phyloP scores from a whole-genome alignment of 2,797 vertebrate genomes.

The Hyperoplus lanceolatus region DNA sequence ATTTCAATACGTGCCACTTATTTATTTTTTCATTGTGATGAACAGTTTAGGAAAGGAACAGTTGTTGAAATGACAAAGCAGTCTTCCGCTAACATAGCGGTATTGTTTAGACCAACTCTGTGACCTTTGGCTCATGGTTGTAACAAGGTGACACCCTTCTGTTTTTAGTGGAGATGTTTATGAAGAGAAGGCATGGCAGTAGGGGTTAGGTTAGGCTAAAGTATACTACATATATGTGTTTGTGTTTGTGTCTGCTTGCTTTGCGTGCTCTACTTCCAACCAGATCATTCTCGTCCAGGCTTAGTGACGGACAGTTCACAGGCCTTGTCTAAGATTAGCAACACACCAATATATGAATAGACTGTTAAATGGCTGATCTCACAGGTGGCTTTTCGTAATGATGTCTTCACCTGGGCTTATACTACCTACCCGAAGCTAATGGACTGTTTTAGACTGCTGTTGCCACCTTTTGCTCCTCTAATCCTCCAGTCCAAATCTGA shows the following conservation, averaged over 20 bases:
- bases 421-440: slow-evolving; percentile 33
- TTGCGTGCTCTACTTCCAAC: slow-evolving; percentile 26
- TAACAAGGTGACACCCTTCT: slow-evolving; percentile 29
- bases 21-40: slow-evolving; percentile 11
- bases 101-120: neutral
- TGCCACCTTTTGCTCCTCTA: slow-evolving; percentile 27
- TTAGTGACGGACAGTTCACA: slow-evolving; percentile 61
- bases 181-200: slow-evolving; percentile 16
- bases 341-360: slow-evolving; percentile 64
- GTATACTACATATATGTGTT: slow-evolving; percentile 24
- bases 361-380: slow-evolving; percentile 73
- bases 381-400: slow-evolving; percentile 61
- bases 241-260: slow-evolving; percentile 7
- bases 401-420: slow-evolving; percentile 46
- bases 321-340: slow-evolving; percentile 67
- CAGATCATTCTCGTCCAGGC: slow-evolving; percentile 53
- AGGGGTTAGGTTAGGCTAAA: slow-evolving; percentile 4
- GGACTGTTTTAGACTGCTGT: slow-evolving; percentile 55
- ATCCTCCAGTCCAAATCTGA: slow-evolving; percentile 55
- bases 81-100: neutral
- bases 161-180: slow-evolving; percentile 41
- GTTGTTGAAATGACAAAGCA: neutral
- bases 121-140: slow-evolving; percentile 40
- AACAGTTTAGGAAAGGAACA: neutral
- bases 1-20: neutral